Base-by-base conservation (phyloP, 2,113 vertebrate genomes). In the Menidia beryllina region DNA sequence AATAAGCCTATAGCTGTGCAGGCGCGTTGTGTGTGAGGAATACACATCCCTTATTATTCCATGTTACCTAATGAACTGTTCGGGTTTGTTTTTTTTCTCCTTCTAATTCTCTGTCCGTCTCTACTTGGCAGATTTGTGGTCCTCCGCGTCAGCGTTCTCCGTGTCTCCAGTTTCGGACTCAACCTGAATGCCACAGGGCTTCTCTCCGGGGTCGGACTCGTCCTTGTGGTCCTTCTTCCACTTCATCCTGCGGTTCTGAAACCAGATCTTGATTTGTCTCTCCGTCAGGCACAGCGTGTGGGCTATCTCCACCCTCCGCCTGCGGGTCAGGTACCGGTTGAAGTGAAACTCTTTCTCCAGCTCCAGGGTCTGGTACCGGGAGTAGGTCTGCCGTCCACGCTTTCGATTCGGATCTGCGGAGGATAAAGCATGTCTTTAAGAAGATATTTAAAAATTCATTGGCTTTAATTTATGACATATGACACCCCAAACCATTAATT, bases 261-360 rank as follows among this genome's bases (percentile, higher is more conserved):
- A 98, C 95, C 95, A 97, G 88, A 97, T 97, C 88, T 97, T 96
- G 86, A 97, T 95, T 92, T 98, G 96, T 86, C 95, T 94, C 86
- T 97, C 95, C 0, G 95, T 93, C 65, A 97, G 92, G 75, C 94
- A 95, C 75, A 98, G 93, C 36, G 93, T 90, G 14, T 96, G 93
- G 34, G 96, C 94, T 26, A 97, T 95, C 90, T 98, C 96, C 59
- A 96, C 90, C 87, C 95, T 90, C 72, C 96, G 88, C 72, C 95
- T 91, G 83, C 95, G 94, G 41, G 95, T 96, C 91, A 97, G 92
- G 89, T 97, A 98, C 75, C 96, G 95, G 85, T 94, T 96, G 81
- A 96, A 96, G 87, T 98, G 96, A 81, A 98, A 96, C 89, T 97
- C 96, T 86, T 97, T 97, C 91, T 97, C 96, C 92, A 96, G 92